A percentile compares a stretch with the other conserved stretches of the same genome.
These are phyloP conservation scores for Sternarchorhynchus goeldii DNA, from an alignment of 2,797 vertebrate genomes.

Conservation along the genomic window DNA sequence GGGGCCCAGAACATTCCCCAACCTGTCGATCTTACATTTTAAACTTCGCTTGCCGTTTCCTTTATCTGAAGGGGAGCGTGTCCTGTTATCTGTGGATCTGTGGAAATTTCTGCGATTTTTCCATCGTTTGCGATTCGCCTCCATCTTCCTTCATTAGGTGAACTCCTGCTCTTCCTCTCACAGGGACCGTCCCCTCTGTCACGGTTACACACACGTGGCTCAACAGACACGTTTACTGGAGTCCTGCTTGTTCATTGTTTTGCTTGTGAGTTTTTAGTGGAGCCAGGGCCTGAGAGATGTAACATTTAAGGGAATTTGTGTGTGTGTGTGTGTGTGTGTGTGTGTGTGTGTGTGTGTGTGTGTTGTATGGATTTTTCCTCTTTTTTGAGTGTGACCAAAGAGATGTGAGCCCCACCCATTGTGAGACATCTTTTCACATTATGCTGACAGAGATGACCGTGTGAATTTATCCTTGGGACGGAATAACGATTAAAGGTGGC, in stretches of 20 bases:
- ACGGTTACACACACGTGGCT: too few species aligned
- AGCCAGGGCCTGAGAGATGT: too few species aligned
- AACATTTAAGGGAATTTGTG: not conserved
- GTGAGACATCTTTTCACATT: not conserved
- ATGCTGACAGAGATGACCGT: slow-evolving; percentile 10
- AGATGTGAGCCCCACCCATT: slow-evolving; percentile 14
- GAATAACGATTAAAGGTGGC: not conserved
- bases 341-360: slow-evolving; percentile 1
- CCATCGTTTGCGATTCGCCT: not conserved
- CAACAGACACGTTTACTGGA: too few species aligned
- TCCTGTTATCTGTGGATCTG: slow-evolving; percentile 10
- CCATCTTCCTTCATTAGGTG: not conserved
- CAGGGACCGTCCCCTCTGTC: not conserved
- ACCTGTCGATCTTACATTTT: slow-evolving; percentile 27
- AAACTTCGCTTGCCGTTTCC: slow-evolving; percentile 50
- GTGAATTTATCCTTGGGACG: slow-evolving; percentile 4
- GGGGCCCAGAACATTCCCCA: slow-evolving; percentile 35
- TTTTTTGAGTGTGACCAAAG: slow-evolving; percentile 37
- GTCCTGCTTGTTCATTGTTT: too few species aligned
- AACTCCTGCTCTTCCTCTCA: not conserved
- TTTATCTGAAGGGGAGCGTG: slow-evolving; percentile 25
- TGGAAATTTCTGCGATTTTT: slow-evolving; percentile 28
- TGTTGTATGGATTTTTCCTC: slow-evolving; percentile 4
- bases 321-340: slow-evolving; percentile 6
- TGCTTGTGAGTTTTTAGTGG: too few species aligned